phyloP scores from a whole-genome alignment of 2,888 invertebrate species.

The Geophilus truncorum region DNA sequence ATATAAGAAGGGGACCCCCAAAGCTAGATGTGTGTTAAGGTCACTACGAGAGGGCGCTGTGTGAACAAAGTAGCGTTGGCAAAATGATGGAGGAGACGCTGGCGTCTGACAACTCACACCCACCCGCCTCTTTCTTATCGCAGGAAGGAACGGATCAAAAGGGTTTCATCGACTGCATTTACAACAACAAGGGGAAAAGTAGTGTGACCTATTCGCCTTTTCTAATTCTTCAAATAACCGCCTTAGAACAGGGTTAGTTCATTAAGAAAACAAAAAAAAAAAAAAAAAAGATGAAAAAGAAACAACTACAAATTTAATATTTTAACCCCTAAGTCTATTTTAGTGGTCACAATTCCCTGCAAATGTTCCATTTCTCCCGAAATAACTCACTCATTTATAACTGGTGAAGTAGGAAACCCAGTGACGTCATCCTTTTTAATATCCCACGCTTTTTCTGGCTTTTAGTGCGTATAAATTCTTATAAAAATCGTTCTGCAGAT shows the following conservation, averaged over 20 bases:
- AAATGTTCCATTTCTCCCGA: background rate
- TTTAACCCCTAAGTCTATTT: background rate
- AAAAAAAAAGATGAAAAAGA: too few species aligned
- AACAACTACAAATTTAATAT: too few species aligned
- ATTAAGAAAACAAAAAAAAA: too few species aligned
- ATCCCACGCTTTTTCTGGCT: background rate
- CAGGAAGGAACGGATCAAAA: conserved; percentile 16
- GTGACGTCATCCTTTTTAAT: background rate
- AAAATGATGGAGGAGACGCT: conserved; percentile 8
- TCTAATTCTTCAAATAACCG: background rate
- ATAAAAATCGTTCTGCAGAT: conserved; percentile 12
- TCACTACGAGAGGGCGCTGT: conserved; percentile 15
- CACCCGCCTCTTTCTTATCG: background rate
- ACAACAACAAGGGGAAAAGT: background rate
- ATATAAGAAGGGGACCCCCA: background rate
- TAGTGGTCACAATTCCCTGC: background rate
- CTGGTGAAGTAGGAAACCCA: background rate
- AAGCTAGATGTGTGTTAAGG: conserved; percentile 18
- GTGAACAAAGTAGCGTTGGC: conserved; percentile 7
- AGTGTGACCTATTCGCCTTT: background rate
- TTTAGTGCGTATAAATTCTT: background rate
- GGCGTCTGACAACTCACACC: conserved; percentile 16
- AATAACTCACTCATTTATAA: conserved; percentile 1
- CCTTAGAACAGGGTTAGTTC: background rate
- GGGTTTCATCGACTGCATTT: conserved; percentile 18